phyloP scores from a whole-genome alignment of 2,113 vertebrate genomes.

The Boleophthalmus pectinirostris region DNA sequence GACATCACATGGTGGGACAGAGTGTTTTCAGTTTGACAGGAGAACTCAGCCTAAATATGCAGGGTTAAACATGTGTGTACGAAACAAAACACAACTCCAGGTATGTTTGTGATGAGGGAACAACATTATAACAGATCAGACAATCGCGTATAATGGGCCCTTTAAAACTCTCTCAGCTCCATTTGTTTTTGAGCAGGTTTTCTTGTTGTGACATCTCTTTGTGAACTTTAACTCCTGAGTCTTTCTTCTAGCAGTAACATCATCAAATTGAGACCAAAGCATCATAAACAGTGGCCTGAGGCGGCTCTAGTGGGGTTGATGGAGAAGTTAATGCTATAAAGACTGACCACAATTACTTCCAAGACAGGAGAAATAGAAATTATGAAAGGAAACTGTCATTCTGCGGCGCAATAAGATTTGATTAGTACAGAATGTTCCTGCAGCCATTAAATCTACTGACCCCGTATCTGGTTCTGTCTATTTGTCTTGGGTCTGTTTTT shows the following conservation, averaged over 20 bases:
- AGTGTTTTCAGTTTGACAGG: too few species aligned
- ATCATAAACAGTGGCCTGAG: conserved; percentile 5
- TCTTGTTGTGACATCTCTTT: not conserved
- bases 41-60: too few species aligned
- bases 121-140: too few species aligned
- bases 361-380: not conserved
- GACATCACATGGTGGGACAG: too few species aligned
- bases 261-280: conserved; percentile 1
- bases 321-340: conserved; percentile 1
- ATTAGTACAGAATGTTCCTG: not conserved
- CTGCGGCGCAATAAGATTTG: not conserved
- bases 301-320: conserved; percentile 20
- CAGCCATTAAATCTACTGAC: not conserved
- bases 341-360: not conserved
- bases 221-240: not conserved
- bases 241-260: not conserved
- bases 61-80: too few species aligned
- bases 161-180: too few species aligned
- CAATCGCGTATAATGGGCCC: too few species aligned
- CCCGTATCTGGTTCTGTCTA: not conserved
- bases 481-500: too few species aligned
- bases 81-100: too few species aligned
- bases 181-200: not conserved
- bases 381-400: conserved; percentile 1
- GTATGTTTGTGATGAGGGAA: too few species aligned